Base-by-base conservation (phyloP, 2,797 vertebrate species). In the Glossophaga mutica region DNA sequence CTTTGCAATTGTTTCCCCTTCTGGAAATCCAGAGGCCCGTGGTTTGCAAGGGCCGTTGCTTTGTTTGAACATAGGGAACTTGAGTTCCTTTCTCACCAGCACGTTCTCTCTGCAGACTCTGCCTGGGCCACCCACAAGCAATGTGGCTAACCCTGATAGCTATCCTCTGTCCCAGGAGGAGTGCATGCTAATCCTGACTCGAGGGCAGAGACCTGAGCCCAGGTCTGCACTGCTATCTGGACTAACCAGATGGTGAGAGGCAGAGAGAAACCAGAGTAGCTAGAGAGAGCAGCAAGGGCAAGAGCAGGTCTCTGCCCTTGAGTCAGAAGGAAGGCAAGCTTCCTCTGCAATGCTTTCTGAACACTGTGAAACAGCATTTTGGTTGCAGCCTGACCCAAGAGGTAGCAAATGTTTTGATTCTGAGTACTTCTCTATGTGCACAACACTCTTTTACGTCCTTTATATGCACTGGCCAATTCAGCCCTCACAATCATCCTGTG, bases 101-200 rank as follows among this genome's bases (percentile, higher is more conserved):
- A 82, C n/a, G 39, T 50, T 95, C 55, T 91, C 79, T 77, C 14
- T 24, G 89, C 87, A 96, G 95, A 84, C 32, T 89, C 79, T 91
- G 37, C 84, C 2, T 6, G 34, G 62, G 85, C 65, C 87, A 94
- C 73, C 94, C 74, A 85, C 59, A 91, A 86, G 90, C 14, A 55
- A 55, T 90, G 57, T 96, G 97, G 85, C 82, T 42, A 24, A 62
- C 73, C 67, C 42, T n/a, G 97, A 96, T 95, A 97, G 95, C 59
- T 57, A 67, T 59, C 67, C 39, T n/a, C 44, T 8, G 73, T 78
- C 26, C 87, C n/a, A 15, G 85, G 62, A 82, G 78, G 50, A 24
- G 81, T 73, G 52, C 39, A 7, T 32, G 87, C 67, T 94, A 93
- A 74, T 46, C 90, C 94, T 34, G 32, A 93, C 94, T 86, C 42